phyloP scores from a whole-genome alignment of 2,113 vertebrate genomes.

The Xyrauchen texanus region DNA sequence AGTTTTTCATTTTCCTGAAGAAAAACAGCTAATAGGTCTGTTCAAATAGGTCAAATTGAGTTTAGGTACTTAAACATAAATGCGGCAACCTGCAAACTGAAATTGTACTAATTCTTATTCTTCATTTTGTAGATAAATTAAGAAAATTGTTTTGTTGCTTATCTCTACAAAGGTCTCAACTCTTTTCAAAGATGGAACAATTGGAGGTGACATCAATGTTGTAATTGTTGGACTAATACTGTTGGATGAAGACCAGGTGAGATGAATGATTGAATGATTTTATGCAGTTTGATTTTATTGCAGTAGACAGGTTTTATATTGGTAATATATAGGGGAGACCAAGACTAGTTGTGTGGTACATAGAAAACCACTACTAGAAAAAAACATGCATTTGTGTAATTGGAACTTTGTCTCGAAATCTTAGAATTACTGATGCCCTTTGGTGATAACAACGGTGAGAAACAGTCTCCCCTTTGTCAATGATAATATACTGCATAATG shows the following conservation, averaged over 20 bases:
- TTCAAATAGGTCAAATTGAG: background rate
- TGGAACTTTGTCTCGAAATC: too few relatives aligned
- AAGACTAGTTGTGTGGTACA: too few relatives aligned
- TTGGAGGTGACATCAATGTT: conserved; percentile 88
- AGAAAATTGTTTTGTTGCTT: background rate
- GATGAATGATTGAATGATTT: background rate
- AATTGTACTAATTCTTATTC: too few relatives aligned
- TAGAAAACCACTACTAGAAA: too few relatives aligned
- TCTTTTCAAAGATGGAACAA: conserved; percentile 88
- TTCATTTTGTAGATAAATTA: too few relatives aligned
- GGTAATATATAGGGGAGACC: too few relatives aligned
- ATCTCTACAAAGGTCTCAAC: conserved; percentile 79
- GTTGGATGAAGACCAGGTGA: conserved; percentile 88
- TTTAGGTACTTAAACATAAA: background rate
- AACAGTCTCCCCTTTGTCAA: too few relatives aligned
- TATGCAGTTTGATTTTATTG: background rate
- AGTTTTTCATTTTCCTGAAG: conserved; percentile 14
- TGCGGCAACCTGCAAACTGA: background rate
- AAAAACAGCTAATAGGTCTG: background rate
- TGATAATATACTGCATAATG: background rate
- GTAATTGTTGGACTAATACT: conserved; percentile 86
- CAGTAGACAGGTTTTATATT: background rate
- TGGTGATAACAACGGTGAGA: too few relatives aligned
- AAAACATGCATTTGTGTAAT: too few relatives aligned
- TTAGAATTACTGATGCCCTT: too few relatives aligned